Evolutionary conservation across 2,888 invertebrate genomes (phyloP).

Genomic region (Frankliniella intonsa): DNA sequence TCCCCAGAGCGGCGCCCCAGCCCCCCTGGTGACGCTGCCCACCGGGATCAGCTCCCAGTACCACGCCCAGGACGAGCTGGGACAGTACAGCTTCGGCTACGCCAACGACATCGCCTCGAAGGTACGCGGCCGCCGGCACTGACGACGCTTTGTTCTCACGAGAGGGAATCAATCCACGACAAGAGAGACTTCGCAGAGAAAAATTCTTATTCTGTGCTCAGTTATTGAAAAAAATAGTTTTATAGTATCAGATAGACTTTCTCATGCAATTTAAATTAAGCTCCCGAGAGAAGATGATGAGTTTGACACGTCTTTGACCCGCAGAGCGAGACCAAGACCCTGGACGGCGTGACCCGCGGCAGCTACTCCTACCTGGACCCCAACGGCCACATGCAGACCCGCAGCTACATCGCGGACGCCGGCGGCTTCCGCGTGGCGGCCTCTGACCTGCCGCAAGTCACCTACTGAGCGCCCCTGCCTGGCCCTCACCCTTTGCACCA

Average conservation of each 20-base stretch:
- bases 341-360: conserved; percentile 47
- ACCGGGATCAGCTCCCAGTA: conserved; percentile 35
- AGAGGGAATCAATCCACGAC: not conserved
- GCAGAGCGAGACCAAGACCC: conserved; percentile 45
- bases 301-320: conserved; percentile 28
- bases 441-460: conserved; percentile 47
- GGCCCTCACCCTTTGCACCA: no score
- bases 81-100: conserved; percentile 42
- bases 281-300: no score
- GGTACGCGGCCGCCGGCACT: not conserved
- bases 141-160: not conserved
- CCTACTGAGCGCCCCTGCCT: not conserved
- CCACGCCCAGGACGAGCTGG: conserved; percentile 46
- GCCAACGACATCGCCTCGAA: conserved; percentile 2
- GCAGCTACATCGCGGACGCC: conserved; percentile 48
- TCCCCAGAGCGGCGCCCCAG: conserved; percentile 32
- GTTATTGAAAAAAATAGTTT: not conserved
- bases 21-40: conserved; percentile 32
- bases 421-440: conserved; percentile 49
- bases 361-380: conserved; percentile 49
- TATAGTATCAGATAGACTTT: not conserved
- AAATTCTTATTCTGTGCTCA: no score
- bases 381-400: conserved; percentile 46
- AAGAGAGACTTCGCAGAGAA: no score
- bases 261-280: no score